A percentile compares a stretch with the other conserved stretches of the same genome.
These are phyloP conservation scores for Eublepharis macularius DNA, from an alignment of 2,113 vertebrate species.

Conservation along the genomic window DNA sequence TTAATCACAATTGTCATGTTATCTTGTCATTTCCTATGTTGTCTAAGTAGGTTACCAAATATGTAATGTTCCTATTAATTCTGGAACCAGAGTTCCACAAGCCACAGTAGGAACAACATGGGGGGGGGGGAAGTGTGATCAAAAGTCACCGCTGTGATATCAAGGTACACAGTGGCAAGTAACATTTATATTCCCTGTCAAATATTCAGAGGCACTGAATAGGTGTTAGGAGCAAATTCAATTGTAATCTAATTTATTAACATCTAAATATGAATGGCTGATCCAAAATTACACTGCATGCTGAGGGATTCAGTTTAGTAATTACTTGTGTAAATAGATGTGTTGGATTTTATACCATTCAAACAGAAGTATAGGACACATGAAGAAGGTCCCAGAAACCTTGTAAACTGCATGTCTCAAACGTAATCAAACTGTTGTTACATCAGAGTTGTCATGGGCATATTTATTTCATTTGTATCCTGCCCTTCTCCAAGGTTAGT, in stretches of 20 bases:
- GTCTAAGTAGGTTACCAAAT: neutral
- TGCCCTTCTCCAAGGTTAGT: neutral
- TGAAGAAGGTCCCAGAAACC: neutral
- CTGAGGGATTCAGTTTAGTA: neutral
- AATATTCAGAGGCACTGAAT: constrained; percentile 10
- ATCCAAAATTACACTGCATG: neutral
- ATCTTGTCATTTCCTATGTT: neutral
- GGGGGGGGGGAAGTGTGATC: neutral
- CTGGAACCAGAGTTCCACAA: neutral
- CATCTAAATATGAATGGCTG: neutral
- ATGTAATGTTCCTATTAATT: constrained; percentile 12
- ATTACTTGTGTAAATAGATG: neutral
- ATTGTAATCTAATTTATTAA: neutral
- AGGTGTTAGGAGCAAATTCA: neutral
- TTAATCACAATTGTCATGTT: neutral
- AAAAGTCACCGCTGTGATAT: neutral
- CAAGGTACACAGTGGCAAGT: neutral
- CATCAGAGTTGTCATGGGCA: neutral
- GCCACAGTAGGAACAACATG: neutral
- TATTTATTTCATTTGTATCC: neutral
- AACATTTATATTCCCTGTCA: neutral
- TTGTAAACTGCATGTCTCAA: neutral
- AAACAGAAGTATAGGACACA: neutral
- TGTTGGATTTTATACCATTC: neutral
- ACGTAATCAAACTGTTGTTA: neutral